A percentile compares a stretch with the other conserved stretches of the same genome.
phyloP scores from a whole-genome alignment of 2,888 invertebrate genomes.

The Orchesellides sinensis region DNA sequence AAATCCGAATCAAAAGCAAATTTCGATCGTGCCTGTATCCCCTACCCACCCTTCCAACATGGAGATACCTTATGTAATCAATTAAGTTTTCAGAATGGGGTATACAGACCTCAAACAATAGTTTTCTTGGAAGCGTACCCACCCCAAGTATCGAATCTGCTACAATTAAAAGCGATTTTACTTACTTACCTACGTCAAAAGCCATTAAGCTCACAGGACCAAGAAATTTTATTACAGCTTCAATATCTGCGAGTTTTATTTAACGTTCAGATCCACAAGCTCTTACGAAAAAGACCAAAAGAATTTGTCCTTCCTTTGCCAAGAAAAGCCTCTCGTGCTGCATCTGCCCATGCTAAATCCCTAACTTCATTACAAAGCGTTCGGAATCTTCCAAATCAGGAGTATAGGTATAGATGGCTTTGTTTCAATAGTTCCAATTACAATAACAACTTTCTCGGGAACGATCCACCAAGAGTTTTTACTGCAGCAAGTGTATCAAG shows the following conservation, averaged over 20 bases:
- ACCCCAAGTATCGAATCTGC: neutral
- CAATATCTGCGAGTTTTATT: slow-evolving; percentile 27
- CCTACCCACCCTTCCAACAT: too few species aligned
- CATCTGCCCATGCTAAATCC: neutral
- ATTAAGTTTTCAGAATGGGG: neutral
- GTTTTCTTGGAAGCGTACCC: slow-evolving; percentile 20
- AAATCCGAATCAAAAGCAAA: too few species aligned
- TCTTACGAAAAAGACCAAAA: slow-evolving; percentile 31
- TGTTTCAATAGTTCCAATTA: neutral
- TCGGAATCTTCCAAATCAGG: neutral
- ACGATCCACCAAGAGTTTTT: neutral
- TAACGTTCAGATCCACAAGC: slow-evolving; percentile 30
- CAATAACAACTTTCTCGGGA: neutral
- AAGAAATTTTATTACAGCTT: slow-evolving; percentile 28
- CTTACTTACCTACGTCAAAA: neutral
- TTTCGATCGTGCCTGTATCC: too few species aligned
- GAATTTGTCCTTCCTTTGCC: slow-evolving; percentile 39
- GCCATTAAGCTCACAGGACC: neutral
- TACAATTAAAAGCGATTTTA: slow-evolving; percentile 4
- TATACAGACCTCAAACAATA: neutral
- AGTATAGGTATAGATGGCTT: neutral
- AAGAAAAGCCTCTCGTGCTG: neutral
- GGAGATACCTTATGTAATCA: neutral
- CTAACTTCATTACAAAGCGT: slow-evolving; percentile 16
- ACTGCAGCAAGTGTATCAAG: neutral